phyloP scores from a whole-genome alignment of 2,888 invertebrate genomes.

The Eupithecia dodoneata region DNA sequence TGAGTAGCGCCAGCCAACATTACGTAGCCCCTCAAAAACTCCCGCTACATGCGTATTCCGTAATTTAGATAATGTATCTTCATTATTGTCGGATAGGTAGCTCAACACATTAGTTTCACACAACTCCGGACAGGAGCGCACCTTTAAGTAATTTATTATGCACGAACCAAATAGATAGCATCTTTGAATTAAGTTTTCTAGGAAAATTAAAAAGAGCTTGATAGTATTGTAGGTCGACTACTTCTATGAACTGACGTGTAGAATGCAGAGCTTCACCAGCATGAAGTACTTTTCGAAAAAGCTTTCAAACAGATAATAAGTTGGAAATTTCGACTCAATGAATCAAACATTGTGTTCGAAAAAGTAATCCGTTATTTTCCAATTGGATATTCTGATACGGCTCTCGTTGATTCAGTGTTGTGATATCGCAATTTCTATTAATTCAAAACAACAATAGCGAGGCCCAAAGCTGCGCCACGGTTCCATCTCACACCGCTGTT shows the following conservation, averaged over 20 bases:
- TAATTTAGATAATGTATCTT: constrained; percentile 58
- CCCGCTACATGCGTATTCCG: constrained; percentile 63
- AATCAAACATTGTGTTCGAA: constrained; percentile 56
- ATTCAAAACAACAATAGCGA: constrained; percentile 71
- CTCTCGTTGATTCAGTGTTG: constrained; percentile 75
- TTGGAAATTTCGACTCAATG: neutral
- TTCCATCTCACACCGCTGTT: constrained; percentile 66
- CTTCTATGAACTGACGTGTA: constrained; percentile 20
- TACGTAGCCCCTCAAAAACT: constrained; percentile 59
- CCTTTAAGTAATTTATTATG: constrained; percentile 45
- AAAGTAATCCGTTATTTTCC: constrained; percentile 68
- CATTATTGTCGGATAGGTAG: constrained; percentile 46
- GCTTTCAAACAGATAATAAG: neutral
- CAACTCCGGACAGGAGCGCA: constrained; percentile 44
- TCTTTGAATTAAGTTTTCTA: constrained; percentile 37
- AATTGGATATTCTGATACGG: constrained; percentile 66
- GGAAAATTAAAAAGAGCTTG: constrained; percentile 27
- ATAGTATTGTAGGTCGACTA: constrained; percentile 11
- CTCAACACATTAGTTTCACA: constrained; percentile 45
- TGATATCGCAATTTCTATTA: constrained; percentile 75
- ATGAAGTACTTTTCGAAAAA: constrained; percentile 1
- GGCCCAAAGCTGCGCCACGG: constrained; percentile 62
- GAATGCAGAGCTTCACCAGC: neutral
- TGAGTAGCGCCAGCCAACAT: constrained; percentile 10
- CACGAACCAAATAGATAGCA: constrained; percentile 38